phyloP scores from a whole-genome alignment of 2,797 vertebrate species.

The Apogon talboti region DNA sequence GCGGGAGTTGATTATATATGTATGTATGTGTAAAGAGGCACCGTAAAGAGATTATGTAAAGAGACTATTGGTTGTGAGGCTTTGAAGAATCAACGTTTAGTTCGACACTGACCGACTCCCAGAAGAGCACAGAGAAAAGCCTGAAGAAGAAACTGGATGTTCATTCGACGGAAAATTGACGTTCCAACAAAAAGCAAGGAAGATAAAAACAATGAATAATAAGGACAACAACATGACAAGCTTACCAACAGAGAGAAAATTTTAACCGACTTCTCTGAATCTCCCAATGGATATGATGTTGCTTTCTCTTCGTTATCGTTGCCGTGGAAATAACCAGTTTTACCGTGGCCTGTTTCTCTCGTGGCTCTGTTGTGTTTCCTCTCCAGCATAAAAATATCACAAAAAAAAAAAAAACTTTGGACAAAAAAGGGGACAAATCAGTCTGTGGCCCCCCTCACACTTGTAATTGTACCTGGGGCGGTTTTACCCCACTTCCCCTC shows the following conservation, averaged over 20 bases:
- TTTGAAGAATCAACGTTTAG: constrained; percentile 65
- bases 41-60: constrained; percentile 75
- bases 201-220: constrained; percentile 20
- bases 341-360: constrained; percentile 83
- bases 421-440: constrained; percentile 69
- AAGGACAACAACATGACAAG: constrained; percentile 52
- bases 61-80: constrained; percentile 70
- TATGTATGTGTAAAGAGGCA: constrained; percentile 67
- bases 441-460: constrained; percentile 34
- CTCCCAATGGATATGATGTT: constrained; percentile 76
- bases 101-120: constrained; percentile 54
- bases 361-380: constrained; percentile 83
- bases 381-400: constrained; percentile 78
- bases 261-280: constrained; percentile 72
- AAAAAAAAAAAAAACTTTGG: constrained; percentile 59
- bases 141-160: constrained; percentile 56
- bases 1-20: constrained; percentile 61
- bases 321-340: constrained; percentile 84
- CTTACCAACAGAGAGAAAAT: constrained; percentile 55
- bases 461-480: constrained; percentile 55
- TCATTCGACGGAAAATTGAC: constrained; percentile 45
- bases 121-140: constrained; percentile 59
- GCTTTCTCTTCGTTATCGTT: constrained; percentile 82
- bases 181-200: constrained; percentile 43
- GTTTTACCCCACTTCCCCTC: constrained; percentile 26